Base-by-base conservation (phyloP, 2,888 invertebrate genomes). In the Acanthosepion esculentum region DNA sequence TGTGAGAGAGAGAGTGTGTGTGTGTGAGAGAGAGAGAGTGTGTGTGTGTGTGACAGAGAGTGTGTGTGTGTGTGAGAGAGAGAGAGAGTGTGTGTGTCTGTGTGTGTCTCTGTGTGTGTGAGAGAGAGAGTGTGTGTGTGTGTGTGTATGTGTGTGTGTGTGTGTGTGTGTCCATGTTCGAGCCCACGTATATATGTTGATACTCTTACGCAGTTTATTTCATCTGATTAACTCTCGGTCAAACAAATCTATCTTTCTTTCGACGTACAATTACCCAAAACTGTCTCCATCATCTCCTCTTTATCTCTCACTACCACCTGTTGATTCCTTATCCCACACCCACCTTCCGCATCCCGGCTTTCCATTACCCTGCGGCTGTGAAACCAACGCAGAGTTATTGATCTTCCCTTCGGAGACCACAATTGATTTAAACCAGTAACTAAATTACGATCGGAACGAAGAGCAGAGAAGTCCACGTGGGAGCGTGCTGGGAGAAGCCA, bases 371-470 rank as follows among this genome's bases (percentile, higher is more conserved):
- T 78, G 78, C 78, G 78, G 78, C n/a, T n/a, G n/a, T 78, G 78
- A 78, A 78, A 78, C 78, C 78, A n/a, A 15, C 78, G n/a, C 23
- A n/a, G 78, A 15, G 78, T 78, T 78, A 78, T 78, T 33, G 78
- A 78, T 78, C 78, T 78, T n/a, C 78, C n/a, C 78, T 33, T 78
- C 78, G 78, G n/a, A 78, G 78, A 78, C 78, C 78, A 78, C 78
- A 78, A 78, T 78, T 78, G n/a, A 78, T 78, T 78, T 78, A 78
- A 78, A 78, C 78, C 78, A 78, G 78, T 78, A 78, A 78, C 78
- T 78, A 78, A 78, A 78, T 78, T 78, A 78, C 78, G 78, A 78
- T 78, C 78, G n/a, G n/a, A 78, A 15, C n/a, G n/a, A n/a, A 78
- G 78, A 33, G 78, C 78, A n/a, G n/a, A n/a, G 78, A 78, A n/a